Percentiles rank a stretch among this genome's conserved stretches.
These are phyloP conservation scores for Drosophila rubida DNA, from an alignment of 2,888 invertebrate species.

Conservation along the genomic window DNA sequence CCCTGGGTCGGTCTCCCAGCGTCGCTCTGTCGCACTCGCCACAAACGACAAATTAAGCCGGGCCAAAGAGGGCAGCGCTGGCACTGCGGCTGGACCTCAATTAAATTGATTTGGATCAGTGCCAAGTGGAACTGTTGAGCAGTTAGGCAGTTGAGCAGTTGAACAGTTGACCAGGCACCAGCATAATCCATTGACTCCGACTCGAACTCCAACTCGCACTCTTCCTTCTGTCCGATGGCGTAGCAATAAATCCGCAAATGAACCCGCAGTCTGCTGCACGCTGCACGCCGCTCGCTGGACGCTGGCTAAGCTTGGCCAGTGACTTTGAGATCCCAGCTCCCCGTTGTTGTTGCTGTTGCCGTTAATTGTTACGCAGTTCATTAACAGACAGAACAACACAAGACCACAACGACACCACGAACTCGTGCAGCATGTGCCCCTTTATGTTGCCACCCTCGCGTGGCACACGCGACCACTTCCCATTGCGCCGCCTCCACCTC, in stretches of 20 bases:
- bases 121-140: constrained; percentile 42
- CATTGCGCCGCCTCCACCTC: constrained; percentile 3
- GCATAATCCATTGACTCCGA: constrained; percentile 44
- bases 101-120: constrained; percentile 79
- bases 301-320: constrained; percentile 56
- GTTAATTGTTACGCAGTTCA: constrained; percentile 79
- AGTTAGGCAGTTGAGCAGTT: constrained; percentile 7
- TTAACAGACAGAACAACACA: constrained; percentile 63
- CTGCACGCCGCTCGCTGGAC: constrained; percentile 25
- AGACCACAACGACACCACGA: constrained; percentile 30
- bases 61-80: constrained; percentile 59
- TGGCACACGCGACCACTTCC: constrained; percentile 72
- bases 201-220: background rate
- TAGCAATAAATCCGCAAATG: constrained; percentile 74
- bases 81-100: constrained; percentile 57
- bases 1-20: constrained; percentile 1
- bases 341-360: constrained; percentile 42
- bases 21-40: background rate
- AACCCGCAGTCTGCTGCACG: constrained; percentile 64
- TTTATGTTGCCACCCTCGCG: constrained; percentile 71
- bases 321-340: constrained; percentile 52
- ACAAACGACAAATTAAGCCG: constrained; percentile 57
- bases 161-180: constrained; percentile 32
- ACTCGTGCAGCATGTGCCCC: constrained; percentile 29
- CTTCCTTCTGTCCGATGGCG: constrained; percentile 51